Evolutionary conservation across 2,888 invertebrate species (phyloP).

Genomic region (Panzeria rudis): DNA sequence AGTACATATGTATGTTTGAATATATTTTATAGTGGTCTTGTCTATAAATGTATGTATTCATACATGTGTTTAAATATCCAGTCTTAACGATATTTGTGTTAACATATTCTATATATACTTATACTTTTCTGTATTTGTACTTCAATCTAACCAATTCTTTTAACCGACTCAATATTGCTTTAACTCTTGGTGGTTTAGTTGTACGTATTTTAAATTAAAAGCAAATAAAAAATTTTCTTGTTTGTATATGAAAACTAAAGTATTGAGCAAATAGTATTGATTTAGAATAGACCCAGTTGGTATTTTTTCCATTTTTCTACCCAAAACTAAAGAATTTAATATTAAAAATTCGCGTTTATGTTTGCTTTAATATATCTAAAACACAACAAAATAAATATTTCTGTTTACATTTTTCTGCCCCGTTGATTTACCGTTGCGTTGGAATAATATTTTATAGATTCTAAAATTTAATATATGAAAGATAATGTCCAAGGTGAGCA

Average conservation of each 20-base stretch:
- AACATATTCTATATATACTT: constrained; percentile 17
- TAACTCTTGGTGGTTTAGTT: constrained; percentile 44
- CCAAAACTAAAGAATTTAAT: too few species aligned
- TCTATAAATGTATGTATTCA: constrained; percentile 32
- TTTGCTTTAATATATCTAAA: too few species aligned
- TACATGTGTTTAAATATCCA: constrained; percentile 10
- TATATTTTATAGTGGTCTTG: constrained; percentile 35
- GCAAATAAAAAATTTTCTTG: constrained; percentile 42
- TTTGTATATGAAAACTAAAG: constrained; percentile 28
- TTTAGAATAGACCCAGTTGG: constrained; percentile 32
- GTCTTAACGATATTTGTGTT: constrained; percentile 31
- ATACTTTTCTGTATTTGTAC: constrained; percentile 23
- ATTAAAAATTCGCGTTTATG: too few species aligned
- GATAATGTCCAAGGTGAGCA: too few species aligned
- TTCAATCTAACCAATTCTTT: constrained; percentile 48
- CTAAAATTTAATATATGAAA: too few species aligned
- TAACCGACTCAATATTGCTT: constrained; percentile 28
- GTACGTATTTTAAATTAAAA: constrained; percentile 36
- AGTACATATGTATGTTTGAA: constrained; percentile 6
- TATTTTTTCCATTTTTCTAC: too few species aligned
- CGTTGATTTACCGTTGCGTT: too few species aligned
- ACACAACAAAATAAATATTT: too few species aligned
- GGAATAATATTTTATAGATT: too few species aligned
- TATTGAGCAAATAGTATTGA: constrained; percentile 41
- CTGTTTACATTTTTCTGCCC: too few species aligned